Conservation (phyloP, 2,888 invertebrate genomes). For the Brachypalpus laphriformis region DNA sequence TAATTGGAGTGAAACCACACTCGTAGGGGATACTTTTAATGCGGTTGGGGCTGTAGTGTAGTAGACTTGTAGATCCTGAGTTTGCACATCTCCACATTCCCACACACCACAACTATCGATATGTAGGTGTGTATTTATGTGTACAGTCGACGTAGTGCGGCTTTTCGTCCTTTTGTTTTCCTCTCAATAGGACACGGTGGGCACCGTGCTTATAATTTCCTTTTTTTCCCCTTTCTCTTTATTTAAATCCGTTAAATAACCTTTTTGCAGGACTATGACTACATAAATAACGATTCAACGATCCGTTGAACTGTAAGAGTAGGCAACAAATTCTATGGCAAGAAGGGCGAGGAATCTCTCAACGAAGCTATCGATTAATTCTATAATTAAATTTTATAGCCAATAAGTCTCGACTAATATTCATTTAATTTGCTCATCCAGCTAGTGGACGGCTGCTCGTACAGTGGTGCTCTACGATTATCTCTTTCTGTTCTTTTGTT, state of each 20-base stretch:
- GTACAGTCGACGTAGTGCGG: constrained; percentile 2
- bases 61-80: constrained; percentile 34
- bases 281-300: constrained; percentile 67
- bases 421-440: constrained; percentile 53
- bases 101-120: background rate
- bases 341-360: background rate
- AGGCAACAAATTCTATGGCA: background rate
- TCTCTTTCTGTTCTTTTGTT: background rate
- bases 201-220: constrained; percentile 37
- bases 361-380: constrained; percentile 55
- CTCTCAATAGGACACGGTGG: constrained; percentile 6
- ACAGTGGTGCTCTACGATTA: background rate
- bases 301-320: constrained; percentile 57
- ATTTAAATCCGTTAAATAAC: constrained; percentile 61
- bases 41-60: constrained; percentile 19
- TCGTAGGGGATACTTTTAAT: constrained; percentile 41
- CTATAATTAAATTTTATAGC: constrained; percentile 69
- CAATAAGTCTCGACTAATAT: constrained; percentile 62
- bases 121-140: background rate
- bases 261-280: constrained; percentile 39
- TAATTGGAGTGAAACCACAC: constrained; percentile 71
- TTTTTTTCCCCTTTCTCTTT: constrained; percentile 33
- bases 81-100: background rate
- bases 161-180: constrained; percentile 10
- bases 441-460: background rate